Percentiles rank a stretch among this genome's conserved stretches.
These are phyloP conservation scores for Cataglyphis altisquamis DNA, from an alignment of 2,888 invertebrate species.

Conservation along the genomic window DNA sequence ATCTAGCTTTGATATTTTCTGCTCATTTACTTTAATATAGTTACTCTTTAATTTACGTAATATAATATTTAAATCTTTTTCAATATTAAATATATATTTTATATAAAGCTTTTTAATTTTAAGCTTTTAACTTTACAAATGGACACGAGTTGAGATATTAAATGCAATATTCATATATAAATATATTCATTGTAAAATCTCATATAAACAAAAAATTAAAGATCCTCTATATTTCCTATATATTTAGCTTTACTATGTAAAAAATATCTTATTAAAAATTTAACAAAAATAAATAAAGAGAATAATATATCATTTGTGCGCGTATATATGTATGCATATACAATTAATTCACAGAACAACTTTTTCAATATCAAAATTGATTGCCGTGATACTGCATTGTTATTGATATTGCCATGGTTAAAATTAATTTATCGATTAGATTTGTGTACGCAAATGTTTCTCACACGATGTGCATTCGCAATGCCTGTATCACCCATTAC, in stretches of 20 bases:
- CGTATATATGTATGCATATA: neutral
- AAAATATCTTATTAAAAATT: neutral
- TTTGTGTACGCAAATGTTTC: conserved; percentile 24
- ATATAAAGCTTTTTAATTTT: neutral
- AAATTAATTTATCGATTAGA: conserved; percentile 38
- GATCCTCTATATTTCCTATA: neutral
- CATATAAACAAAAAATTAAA: neutral
- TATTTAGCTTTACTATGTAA: neutral
- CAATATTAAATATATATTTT: neutral
- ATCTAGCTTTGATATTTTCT: conserved; percentile 1
- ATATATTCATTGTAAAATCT: neutral
- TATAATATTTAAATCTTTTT: neutral
- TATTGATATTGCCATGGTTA: conserved; percentile 11
- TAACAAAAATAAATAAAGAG: neutral
- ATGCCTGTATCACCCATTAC: conserved; percentile 7
- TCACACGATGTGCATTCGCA: conserved; percentile 21
- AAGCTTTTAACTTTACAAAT: neutral
- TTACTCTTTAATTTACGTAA: neutral
- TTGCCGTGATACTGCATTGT: conserved; percentile 1
- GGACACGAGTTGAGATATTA: neutral
- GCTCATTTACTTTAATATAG: neutral
- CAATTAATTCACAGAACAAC: neutral
- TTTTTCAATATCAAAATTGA: conserved; percentile 3
- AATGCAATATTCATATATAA: neutral
- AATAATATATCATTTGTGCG: neutral